Evolutionary conservation across 2,797 vertebrate species (phyloP).

Genomic region (Mallotus villosus): DNA sequence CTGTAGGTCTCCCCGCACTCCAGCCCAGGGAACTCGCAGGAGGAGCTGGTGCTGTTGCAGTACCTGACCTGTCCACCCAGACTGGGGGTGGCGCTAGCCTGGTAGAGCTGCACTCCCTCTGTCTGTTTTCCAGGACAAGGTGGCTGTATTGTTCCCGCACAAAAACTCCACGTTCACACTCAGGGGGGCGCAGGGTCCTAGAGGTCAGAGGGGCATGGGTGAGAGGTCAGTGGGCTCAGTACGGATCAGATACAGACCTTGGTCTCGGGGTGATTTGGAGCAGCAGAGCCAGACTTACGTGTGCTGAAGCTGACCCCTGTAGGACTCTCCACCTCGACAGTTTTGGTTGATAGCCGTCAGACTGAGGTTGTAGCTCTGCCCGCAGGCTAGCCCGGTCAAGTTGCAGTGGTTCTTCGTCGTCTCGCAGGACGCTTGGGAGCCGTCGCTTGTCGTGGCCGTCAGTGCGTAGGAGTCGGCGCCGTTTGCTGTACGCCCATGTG

Average conservation of each 20-base stretch:
- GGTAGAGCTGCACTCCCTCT: conserved; percentile 56
- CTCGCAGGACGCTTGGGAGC: conserved; percentile 52
- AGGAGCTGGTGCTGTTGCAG: conserved; percentile 68
- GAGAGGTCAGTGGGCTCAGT: background rate
- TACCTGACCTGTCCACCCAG: conserved; percentile 24
- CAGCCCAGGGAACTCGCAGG: conserved; percentile 63
- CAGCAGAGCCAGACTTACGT: conserved; percentile 62
- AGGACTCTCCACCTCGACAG: conserved; percentile 47
- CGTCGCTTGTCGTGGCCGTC: conserved; percentile 45
- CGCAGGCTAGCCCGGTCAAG: conserved; percentile 65
- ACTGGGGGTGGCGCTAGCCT: conserved; percentile 50
- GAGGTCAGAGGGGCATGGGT: background rate
- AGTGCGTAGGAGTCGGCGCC: conserved; percentile 63
- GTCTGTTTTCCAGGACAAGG: conserved; percentile 65
- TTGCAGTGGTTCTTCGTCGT: conserved; percentile 51
- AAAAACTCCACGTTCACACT: conserved; percentile 60
- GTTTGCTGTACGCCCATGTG: conserved; percentile 52
- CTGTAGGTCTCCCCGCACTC: conserved; percentile 66
- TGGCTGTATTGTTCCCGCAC: conserved; percentile 61
- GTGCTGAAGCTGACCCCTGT: conserved; percentile 57
- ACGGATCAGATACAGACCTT: background rate
- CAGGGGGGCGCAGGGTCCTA: conserved; percentile 74
- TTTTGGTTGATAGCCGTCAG: conserved; percentile 49
- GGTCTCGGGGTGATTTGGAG: background rate
- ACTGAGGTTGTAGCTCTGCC: conserved; percentile 68